These are phyloP conservation scores for Lepidotrigona ventralis DNA, from an alignment of 1,140 invertebrate species.

Conservation along the genomic window DNA sequence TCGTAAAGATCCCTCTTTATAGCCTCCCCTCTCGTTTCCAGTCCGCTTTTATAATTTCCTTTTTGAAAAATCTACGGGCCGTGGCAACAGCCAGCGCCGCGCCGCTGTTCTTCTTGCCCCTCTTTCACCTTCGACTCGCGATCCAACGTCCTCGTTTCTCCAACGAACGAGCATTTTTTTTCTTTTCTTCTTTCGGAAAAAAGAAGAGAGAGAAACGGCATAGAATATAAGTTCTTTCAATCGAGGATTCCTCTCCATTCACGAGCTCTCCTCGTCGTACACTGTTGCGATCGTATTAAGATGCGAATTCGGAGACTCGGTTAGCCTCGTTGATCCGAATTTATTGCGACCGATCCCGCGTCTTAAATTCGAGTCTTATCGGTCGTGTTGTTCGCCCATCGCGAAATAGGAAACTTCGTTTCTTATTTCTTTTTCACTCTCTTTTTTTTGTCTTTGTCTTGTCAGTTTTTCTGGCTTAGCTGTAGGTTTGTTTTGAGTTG, in stretches of 20 bases:
- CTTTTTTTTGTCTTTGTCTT: not conserved
- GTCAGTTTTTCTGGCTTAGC: too few species aligned
- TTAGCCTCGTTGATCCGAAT: slow-evolving; percentile 44
- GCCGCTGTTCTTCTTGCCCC: not conserved
- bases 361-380: slow-evolving; percentile 41
- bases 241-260: slow-evolving; percentile 48
- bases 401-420: too few species aligned
- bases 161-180: not conserved
- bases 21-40: slow-evolving; percentile 61
- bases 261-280: slow-evolving; percentile 20
- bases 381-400: not conserved
- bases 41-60: slow-evolving; percentile 66
- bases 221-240: slow-evolving; percentile 34
- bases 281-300: slow-evolving; percentile 48
- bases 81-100: slow-evolving; percentile 6
- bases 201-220: not conserved
- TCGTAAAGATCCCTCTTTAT: slow-evolving; percentile 67
- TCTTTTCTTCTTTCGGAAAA: too few species aligned
- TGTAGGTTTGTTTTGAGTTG: not conserved
- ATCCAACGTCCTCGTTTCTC: not conserved
- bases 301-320: slow-evolving; percentile 32
- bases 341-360: slow-evolving; percentile 39
- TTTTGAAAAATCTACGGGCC: slow-evolving; percentile 61
- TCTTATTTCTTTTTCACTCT: not conserved
- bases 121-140: not conserved